Base-by-base conservation (phyloP, 2,113 vertebrate genomes). In the Marmota flaviventris region DNA sequence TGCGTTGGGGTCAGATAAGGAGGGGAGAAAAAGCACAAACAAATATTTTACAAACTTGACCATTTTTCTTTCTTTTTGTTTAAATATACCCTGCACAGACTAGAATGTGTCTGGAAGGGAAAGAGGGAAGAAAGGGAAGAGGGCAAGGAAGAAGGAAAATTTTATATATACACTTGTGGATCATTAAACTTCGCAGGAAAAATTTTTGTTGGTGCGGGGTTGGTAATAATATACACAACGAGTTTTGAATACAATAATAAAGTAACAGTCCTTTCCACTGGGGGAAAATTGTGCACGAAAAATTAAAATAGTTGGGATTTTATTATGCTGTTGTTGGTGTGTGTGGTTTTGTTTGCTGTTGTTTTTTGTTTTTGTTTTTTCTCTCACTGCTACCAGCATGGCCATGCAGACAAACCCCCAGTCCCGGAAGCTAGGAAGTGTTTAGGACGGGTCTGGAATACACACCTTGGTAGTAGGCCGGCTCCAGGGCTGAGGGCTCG, bases 381-480 rank as follows among this genome's bases (percentile, higher is more conserved):
- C 83, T 98, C 96, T 58, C 56, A 22, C 90, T 96, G 84, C 95
- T 96, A 96, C 94, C 96, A 96, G 92, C 95, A 89, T 91, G 96
- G 87, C 48, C 91, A 96, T 85, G 94, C 94, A 97, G 93, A 95
- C 87, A 89, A 95, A 96, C 70, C 94, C 97, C 93, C 75, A 93
- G 67, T 94, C 97, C 65, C 78, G 87, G 91, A 73, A 98, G 99
- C 99, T 99, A 99, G 34, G 99, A 99, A 85, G 99, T 99, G 98
- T 99, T 99, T 98, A 99, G 99, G 96, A 99, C 99, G 2, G 99
- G 99, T 99, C 99, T 99, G 98, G 99, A 99, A 98, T 99, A 99
- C 98, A 99, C 99, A 98, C 99, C 99, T 99, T 99, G 99, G 98
- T 99, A 99, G 98, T 99, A 99, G 95, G 99, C 99, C 32, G 99